phyloP scores from a whole-genome alignment of 1,140 invertebrate species.

The Papilio glaucus region DNA sequence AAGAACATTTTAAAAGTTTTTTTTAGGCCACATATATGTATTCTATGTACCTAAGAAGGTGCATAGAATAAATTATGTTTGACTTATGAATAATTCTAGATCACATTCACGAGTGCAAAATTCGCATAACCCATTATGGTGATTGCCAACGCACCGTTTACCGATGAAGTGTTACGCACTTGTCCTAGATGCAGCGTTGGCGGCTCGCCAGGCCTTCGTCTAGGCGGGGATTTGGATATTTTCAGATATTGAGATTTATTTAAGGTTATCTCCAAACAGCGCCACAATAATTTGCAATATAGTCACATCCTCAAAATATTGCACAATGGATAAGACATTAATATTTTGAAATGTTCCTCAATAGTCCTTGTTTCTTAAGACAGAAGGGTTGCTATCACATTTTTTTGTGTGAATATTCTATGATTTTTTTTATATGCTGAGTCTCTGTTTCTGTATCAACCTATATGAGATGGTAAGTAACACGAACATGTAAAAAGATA shows the following conservation, averaged over 20 bases:
- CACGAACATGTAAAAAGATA: too few relatives aligned
- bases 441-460: too few relatives aligned
- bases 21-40: too few relatives aligned
- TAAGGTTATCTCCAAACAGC: constrained; percentile 42
- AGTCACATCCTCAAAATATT: too few relatives aligned
- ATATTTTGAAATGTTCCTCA: too few relatives aligned
- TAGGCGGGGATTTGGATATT: constrained; percentile 51
- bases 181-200: constrained; percentile 73
- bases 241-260: constrained; percentile 51
- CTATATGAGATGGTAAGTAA: too few relatives aligned
- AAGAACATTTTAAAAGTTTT: not conserved
- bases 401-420: too few relatives aligned
- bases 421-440: too few relatives aligned
- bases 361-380: too few relatives aligned
- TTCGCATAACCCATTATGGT: constrained; percentile 68
- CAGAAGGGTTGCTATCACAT: too few relatives aligned
- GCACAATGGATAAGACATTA: too few relatives aligned
- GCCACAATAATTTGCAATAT: constrained; percentile 5
- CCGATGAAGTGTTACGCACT: constrained; percentile 66
- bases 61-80: not conserved
- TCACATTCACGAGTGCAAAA: constrained; percentile 45
- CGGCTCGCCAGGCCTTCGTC: constrained; percentile 65
- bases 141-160: constrained; percentile 76
- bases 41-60: not conserved
- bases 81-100: constrained; percentile 28